Evolutionary conservation across 1,140 invertebrate species (phyloP), one percentile per base, ranked within the genome.

Genomic region (Micrasema longulum): DNA sequence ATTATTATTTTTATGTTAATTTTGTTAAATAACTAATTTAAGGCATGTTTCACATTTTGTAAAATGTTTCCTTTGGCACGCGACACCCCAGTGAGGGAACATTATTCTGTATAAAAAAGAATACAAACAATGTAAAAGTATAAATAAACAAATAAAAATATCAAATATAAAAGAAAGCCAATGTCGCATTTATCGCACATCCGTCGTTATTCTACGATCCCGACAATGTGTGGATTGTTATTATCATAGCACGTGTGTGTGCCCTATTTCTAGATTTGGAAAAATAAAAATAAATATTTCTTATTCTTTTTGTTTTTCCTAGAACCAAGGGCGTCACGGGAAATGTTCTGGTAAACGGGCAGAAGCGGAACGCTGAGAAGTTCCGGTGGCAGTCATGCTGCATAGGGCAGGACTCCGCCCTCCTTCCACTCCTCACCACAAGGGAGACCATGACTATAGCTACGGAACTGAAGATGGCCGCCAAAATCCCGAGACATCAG

Each of bases 371-470:
- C 82, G 81, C 97, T 69, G 91, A 94, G 66, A 89, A 91, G 70
- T 99, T 98, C 84, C 89, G 95, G 45, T 98, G 97, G 86, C 88
- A 97, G 72, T 97, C 95, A 0, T 95, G 94, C 78, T 99, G 98
- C 84, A 98, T 98, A 78, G 97, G 97, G 94, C 97, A 99, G 82
- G 95, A 98, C 79, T 97, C 98, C 85, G 94, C 97, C 79, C 87
- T 99, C 4, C 92, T 97, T 73, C 93, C 91, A 0, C 95, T 97
- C 84, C 87, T 98, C 50, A 96, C 94, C 0, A 96, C 98, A 0
- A 90, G 93, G 72, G 97, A 99, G 85, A 91, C 96, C 1, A 96
- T 98, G 94, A 90, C 89, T 75, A 95, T 97, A 22, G 95, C 96
- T 1, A 92, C 96, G 0, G 93, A 92, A 74, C 87, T 99, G 12